Base-by-base conservation (phyloP, 2,797 vertebrate species). In the Distichodus sexfasciatus region DNA sequence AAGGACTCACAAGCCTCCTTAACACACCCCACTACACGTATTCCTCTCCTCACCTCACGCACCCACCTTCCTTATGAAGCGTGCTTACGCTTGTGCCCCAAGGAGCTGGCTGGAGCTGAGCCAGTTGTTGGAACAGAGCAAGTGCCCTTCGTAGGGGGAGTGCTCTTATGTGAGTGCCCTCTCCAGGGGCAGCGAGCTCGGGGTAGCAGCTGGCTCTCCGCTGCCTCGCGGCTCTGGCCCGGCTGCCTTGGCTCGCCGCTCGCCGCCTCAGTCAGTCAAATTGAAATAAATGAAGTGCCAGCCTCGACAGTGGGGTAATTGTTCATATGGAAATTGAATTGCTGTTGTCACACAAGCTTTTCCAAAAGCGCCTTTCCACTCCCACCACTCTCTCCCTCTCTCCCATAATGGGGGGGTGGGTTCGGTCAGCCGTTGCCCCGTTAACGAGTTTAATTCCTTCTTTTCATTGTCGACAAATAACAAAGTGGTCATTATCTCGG, bases 281-380 rank as follows among this genome's bases (percentile, higher is more conserved):
- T 90, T 87, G 87, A 90, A 91, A 91, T 87, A 90, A 92, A 92
- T 90, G 86, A 90, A 89, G 79, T 90, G 90, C 86, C 89, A 87
- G 72, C 77, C 74, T 82, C 84, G 87, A 87, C 86, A 76, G 82
- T 78, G 61, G 85, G 80, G 90, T 89, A 89, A 91, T 91, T 90
- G 87, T 90, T 91, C 87, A 87, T 83, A 87, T 87, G 88, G 86
- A 90, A 90, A 91, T 90, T 88, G 87, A 84, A 87, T 85, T 83
- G 83, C 78, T 81, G 72, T 84, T 82, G 76, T 87, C 85, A 83
- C 81, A 69, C 76, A 59, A 82, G 78, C 79, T 80, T 84, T 76
- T 75, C 76, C 54, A 58, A 55, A 75, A 76, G 82, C 81, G 77
- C 77, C 78, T 47, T 43, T 76, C 79, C 80, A 85, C n/a, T n/a